A percentile compares a stretch with the other conserved stretches of the same genome.
These are phyloP conservation scores for Lumbricus terrestris DNA, from an alignment of 2,888 invertebrate genomes.

Conservation along the genomic window DNA sequence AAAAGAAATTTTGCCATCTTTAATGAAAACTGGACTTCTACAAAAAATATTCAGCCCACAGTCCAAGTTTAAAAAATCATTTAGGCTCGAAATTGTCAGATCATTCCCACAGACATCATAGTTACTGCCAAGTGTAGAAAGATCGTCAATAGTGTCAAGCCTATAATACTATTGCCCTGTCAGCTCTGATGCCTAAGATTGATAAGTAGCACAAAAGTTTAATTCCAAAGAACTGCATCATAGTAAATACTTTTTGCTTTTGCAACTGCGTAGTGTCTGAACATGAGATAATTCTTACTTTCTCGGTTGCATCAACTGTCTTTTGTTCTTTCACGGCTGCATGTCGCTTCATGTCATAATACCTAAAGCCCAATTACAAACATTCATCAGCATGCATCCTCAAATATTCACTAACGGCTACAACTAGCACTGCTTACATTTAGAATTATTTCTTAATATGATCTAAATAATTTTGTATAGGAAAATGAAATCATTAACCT, in stretches of 20 bases:
- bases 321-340: slow-evolving; percentile 94
- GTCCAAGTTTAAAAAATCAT: no score
- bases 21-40: no score
- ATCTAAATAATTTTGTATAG: neutral
- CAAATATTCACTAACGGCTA: neutral
- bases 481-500: neutral
- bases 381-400: neutral
- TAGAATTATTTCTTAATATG: neutral
- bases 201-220: neutral
- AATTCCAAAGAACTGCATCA: neutral
- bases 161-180: neutral
- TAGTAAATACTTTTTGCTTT: neutral
- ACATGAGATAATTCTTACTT: slow-evolving; percentile 43
- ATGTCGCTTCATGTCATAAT: slow-evolving; percentile 83
- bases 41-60: no score
- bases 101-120: no score
- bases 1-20: no score
- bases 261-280: neutral
- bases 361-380: slow-evolving; percentile 64
- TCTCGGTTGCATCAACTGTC: slow-evolving; percentile 77
- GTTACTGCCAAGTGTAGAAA: no score
- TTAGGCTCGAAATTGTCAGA: no score
- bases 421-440: no score
- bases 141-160: neutral
- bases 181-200: neutral